These are phyloP conservation scores for Centropus bengalensis DNA, from an alignment of 2,113 vertebrate genomes.

Conservation along the genomic window DNA sequence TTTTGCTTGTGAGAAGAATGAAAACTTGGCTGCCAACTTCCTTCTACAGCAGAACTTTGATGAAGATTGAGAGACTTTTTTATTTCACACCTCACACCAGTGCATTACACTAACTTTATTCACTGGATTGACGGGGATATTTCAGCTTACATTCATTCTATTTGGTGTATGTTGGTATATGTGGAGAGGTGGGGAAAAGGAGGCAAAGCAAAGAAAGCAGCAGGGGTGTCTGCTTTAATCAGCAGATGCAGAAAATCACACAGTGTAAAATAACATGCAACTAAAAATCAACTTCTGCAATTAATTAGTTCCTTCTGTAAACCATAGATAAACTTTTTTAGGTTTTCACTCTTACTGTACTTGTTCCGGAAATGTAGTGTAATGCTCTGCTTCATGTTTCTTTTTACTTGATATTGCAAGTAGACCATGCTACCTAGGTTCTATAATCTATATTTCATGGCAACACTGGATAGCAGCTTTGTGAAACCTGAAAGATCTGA, in stretches of 20 bases:
- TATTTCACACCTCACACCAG: constrained; percentile 81
- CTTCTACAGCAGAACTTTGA: constrained; percentile 98
- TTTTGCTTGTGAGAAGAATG: constrained; percentile 98
- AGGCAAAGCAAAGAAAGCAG: constrained; percentile 64
- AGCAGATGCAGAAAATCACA: constrained; percentile 71
- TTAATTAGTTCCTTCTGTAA: constrained; percentile 75
- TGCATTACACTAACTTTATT: constrained; percentile 85
- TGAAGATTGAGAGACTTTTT: constrained; percentile 84
- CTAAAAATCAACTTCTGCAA: constrained; percentile 82
- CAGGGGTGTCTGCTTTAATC: constrained; percentile 69
- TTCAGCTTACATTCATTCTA: constrained; percentile 81
- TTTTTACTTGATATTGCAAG: constrained; percentile 73
- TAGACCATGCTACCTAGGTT: constrained; percentile 79
- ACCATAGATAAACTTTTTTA: constrained; percentile 70
- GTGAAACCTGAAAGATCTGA: constrained; percentile 70
- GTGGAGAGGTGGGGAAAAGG: constrained; percentile 49
- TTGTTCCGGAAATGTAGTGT: constrained; percentile 78
- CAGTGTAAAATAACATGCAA: constrained; percentile 74
- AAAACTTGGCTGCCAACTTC: constrained; percentile 98
- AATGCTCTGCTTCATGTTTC: constrained; percentile 74
- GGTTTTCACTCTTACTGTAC: constrained; percentile 73
- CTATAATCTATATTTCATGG: constrained; percentile 73
- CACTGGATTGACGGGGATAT: constrained; percentile 82
- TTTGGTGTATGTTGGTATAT: constrained; percentile 72
- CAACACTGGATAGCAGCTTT: constrained; percentile 85